Conservation (phyloP, 2,888 invertebrate genomes). For the Xylophagus ater region DNA sequence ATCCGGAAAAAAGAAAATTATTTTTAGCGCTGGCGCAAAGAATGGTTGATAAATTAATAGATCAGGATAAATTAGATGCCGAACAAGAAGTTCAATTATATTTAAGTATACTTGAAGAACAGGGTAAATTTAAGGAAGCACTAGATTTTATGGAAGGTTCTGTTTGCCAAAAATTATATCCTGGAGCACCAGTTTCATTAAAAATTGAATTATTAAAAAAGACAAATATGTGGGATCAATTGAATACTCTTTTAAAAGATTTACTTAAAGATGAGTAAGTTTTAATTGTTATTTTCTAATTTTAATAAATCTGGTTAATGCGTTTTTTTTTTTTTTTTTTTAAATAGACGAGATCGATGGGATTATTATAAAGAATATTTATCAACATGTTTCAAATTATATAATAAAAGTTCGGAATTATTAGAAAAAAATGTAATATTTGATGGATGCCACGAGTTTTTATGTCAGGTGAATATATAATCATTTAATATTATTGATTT, state of each 20-base stretch:
- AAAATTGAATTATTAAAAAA: slow-evolving; percentile 63
- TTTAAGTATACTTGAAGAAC: slow-evolving; percentile 72
- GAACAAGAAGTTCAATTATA: slow-evolving; percentile 90
- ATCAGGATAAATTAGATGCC: slow-evolving; percentile 78
- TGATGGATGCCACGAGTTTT: slow-evolving; percentile 32
- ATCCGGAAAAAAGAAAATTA: slow-evolving; percentile 51
- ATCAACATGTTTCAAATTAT: slow-evolving; percentile 55
- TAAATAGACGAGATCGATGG: slow-evolving; percentile 58
- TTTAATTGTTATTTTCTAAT: neutral
- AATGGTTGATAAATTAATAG: slow-evolving; percentile 84
- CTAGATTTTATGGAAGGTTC: slow-evolving; percentile 70
- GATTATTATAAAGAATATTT: slow-evolving; percentile 63
- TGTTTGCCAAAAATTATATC: slow-evolving; percentile 54
- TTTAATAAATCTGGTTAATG: no score
- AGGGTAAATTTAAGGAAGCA: slow-evolving; percentile 71
- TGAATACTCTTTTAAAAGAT: slow-evolving; percentile 62
- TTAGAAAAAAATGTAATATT: slow-evolving; percentile 19
- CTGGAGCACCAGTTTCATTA: slow-evolving; percentile 55
- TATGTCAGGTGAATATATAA: slow-evolving; percentile 25
- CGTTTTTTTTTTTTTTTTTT: slow-evolving; percentile 18
- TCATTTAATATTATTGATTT: neutral
- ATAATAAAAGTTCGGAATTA: slow-evolving; percentile 30
- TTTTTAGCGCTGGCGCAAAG: slow-evolving; percentile 80
- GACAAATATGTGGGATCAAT: slow-evolving; percentile 60
- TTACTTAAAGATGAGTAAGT: slow-evolving; percentile 62